These are phyloP conservation scores for Drosophila melanica DNA, from an alignment of 1,140 invertebrate genomes.

Conservation along the genomic window DNA sequence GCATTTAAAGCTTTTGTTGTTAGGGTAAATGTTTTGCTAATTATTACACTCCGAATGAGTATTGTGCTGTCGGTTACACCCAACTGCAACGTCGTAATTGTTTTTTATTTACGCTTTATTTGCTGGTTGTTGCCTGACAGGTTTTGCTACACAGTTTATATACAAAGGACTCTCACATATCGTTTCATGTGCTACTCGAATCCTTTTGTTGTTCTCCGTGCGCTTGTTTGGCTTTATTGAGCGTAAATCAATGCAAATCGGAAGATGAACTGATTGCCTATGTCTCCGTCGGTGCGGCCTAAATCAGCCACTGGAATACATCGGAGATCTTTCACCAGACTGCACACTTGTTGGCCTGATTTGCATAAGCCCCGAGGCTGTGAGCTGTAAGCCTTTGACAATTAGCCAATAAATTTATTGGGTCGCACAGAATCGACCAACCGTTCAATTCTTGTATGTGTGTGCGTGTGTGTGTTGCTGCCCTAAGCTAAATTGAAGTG, in stretches of 20 bases:
- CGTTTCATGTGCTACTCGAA: constrained; percentile 6
- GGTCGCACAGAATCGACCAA: constrained; percentile 13
- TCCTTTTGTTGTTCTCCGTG: constrained; percentile 5
- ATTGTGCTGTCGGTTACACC: too few relatives aligned
- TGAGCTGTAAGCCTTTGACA: constrained; percentile 58
- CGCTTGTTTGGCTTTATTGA: constrained; percentile 48
- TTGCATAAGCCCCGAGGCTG: constrained; percentile 61
- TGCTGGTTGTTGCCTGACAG: neutral
- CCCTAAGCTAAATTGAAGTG: constrained; percentile 71
- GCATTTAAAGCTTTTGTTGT: too few relatives aligned
- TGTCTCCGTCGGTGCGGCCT: neutral
- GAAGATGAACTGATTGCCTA: constrained; percentile 12
- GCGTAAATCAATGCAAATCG: constrained; percentile 64
- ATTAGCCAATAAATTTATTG: constrained; percentile 66
- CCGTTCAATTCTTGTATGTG: constrained; percentile 33
- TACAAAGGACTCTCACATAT: constrained; percentile 20
- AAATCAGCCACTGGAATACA: constrained; percentile 54
- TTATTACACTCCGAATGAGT: too few relatives aligned
- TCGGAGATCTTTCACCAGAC: constrained; percentile 69
- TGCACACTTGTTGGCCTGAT: constrained; percentile 60
- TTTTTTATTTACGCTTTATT: constrained; percentile 18
- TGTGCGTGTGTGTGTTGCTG: constrained; percentile 19
- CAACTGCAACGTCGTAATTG: too few relatives aligned
- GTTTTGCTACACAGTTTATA: constrained; percentile 2
- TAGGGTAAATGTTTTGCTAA: too few relatives aligned